These are phyloP conservation scores for Melanaphis sacchari DNA, from an alignment of 1,140 invertebrate genomes.

Conservation along the genomic window DNA sequence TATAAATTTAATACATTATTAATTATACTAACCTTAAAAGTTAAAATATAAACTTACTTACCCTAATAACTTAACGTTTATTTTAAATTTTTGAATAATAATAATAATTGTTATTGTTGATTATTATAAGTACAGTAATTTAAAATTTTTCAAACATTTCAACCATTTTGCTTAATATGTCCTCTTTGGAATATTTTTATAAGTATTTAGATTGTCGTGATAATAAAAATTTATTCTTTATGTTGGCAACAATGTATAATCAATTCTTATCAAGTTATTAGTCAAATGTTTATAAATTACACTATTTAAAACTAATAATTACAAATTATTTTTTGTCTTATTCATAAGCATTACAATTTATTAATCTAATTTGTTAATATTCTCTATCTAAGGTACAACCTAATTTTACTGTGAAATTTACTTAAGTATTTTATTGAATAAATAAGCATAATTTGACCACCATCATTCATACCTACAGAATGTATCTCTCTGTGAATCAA, in stretches of 20 bases:
- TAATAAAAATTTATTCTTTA: neutral
- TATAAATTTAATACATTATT: too few species aligned
- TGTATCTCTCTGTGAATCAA: slow-evolving; percentile 41
- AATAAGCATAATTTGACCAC: neutral
- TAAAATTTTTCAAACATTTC: too few species aligned
- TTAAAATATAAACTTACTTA: too few species aligned
- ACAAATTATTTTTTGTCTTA: neutral
- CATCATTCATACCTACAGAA: neutral
- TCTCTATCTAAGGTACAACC: neutral
- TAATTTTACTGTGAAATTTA: neutral
- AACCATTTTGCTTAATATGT: neutral
- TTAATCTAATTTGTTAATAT: neutral
- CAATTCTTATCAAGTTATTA: slow-evolving; percentile 12
- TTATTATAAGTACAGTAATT: too few species aligned
- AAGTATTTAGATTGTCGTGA: neutral
- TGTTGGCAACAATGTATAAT: neutral
- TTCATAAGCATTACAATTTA: neutral
- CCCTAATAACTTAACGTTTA: too few species aligned
- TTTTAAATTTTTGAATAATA: too few species aligned
- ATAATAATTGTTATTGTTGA: too few species aligned
- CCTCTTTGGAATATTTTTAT: neutral
- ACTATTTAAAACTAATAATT: neutral
- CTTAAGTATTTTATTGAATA: neutral
- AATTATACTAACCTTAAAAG: too few species aligned
- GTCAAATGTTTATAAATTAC: neutral